These are phyloP conservation scores for Mus pahari DNA, from an alignment of 2,113 vertebrate genomes.

Conservation along the genomic window DNA sequence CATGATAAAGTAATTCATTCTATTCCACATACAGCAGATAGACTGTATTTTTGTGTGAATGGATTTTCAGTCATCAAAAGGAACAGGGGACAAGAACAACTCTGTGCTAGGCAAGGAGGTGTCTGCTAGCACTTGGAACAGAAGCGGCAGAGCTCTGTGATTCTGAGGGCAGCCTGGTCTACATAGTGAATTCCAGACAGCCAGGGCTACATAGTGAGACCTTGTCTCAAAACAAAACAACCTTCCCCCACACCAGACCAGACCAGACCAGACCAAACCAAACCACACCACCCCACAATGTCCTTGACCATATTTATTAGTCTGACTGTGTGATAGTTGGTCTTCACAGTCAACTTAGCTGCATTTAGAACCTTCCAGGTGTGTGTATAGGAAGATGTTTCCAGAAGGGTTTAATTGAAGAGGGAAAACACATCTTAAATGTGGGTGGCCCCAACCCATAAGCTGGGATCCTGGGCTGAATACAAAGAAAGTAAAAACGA, in stretches of 20 bases:
- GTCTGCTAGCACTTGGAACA: neutral
- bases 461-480: neutral
- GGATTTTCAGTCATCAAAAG: neutral
- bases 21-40: neutral
- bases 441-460: neutral
- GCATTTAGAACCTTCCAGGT: neutral
- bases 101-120: neutral
- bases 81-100: neutral
- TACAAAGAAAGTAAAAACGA: neutral
- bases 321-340: neutral
- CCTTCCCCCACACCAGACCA: neutral
- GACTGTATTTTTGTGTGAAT: neutral
- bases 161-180: neutral
- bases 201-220: neutral
- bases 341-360: neutral
- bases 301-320: neutral
- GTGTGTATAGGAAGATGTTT: neutral
- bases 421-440: neutral
- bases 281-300: neutral
- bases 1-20: neutral
- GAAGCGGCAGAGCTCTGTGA: neutral
- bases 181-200: neutral
- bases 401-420: no score
- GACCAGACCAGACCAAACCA: neutral
- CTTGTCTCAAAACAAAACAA: neutral